phyloP scores from a whole-genome alignment of 2,113 vertebrate species.

The Colistium nudipinnis region DNA sequence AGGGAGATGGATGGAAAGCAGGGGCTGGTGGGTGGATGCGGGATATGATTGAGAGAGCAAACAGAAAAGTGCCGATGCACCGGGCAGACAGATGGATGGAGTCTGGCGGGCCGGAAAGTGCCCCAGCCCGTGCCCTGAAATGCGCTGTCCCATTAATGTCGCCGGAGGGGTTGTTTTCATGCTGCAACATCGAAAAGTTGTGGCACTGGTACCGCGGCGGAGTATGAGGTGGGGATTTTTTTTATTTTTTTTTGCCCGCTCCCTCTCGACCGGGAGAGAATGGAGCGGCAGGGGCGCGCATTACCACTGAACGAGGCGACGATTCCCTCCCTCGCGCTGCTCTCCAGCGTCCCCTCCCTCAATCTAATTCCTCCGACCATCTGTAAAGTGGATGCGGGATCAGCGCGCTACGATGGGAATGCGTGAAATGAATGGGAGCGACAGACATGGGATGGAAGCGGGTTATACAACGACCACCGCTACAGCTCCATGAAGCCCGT shows the following conservation, averaged over 20 bases:
- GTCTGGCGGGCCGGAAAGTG: conserved; percentile 56
- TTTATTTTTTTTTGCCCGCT: too few species aligned
- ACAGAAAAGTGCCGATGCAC: conserved; percentile 59
- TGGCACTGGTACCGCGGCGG: conserved; percentile 6
- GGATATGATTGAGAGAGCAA: conserved; percentile 69
- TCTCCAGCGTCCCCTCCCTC: conserved; percentile 45
- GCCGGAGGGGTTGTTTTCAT: conserved; percentile 41
- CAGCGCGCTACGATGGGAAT: conserved; percentile 22
- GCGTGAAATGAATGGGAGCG: conserved; percentile 31
- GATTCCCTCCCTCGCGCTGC: conserved; percentile 47
- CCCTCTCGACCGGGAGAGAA: conserved; percentile 29
- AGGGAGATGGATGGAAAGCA: conserved; percentile 67
- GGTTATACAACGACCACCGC: conserved; percentile 16
- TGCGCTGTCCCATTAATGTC: conserved; percentile 58
- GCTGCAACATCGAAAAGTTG: conserved; percentile 35
- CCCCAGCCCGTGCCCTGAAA: conserved; percentile 37
- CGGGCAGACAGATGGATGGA: conserved; percentile 66
- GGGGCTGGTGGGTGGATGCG: conserved; percentile 47
- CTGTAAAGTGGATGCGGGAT: conserved; percentile 57
- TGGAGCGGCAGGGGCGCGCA: conserved; percentile 32
- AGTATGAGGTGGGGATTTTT: too few species aligned
- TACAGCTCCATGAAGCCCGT: conserved; percentile 2
- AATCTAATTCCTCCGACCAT: conserved; percentile 62
- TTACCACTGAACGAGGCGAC: conserved; percentile 32
- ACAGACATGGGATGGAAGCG: conserved; percentile 19